Conservation (phyloP, 2,888 invertebrate genomes). For the Lissonota sp. region DNA sequence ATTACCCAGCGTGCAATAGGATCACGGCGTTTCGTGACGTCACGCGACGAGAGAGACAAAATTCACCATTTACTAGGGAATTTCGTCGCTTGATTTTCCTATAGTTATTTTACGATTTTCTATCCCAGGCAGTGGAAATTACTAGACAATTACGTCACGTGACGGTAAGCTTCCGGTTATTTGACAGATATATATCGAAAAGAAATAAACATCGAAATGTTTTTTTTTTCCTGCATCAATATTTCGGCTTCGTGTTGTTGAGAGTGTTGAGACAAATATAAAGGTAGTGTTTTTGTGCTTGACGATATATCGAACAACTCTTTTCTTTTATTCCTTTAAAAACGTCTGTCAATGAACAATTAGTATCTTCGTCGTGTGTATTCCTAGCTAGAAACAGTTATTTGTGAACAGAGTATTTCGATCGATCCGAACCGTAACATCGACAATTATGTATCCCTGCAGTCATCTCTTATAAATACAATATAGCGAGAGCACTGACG, state of each 20-base stretch:
- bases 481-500: conserved; percentile 24
- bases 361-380: too few species aligned
- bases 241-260: neutral
- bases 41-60: conserved; percentile 27
- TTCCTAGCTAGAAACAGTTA: too few species aligned
- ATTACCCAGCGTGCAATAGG: conserved; percentile 70
- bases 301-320: neutral
- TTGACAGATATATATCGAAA: neutral
- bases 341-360: neutral
- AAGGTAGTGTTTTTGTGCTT: neutral
- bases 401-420: neutral
- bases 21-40: conserved; percentile 65
- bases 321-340: neutral
- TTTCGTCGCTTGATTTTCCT: neutral
- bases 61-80: neutral
- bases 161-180: neutral
- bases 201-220: neutral
- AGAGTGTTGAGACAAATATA: neutral
- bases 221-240: neutral
- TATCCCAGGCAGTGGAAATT: neutral
- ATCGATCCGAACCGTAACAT: conserved; percentile 20
- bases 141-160: neutral
- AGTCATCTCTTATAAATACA: conserved; percentile 11
- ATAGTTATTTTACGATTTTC: neutral
- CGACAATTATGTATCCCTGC: conserved; percentile 25